Conservation (phyloP, 2,888 invertebrate species). For the Caenorhabditis sinica region DNA sequence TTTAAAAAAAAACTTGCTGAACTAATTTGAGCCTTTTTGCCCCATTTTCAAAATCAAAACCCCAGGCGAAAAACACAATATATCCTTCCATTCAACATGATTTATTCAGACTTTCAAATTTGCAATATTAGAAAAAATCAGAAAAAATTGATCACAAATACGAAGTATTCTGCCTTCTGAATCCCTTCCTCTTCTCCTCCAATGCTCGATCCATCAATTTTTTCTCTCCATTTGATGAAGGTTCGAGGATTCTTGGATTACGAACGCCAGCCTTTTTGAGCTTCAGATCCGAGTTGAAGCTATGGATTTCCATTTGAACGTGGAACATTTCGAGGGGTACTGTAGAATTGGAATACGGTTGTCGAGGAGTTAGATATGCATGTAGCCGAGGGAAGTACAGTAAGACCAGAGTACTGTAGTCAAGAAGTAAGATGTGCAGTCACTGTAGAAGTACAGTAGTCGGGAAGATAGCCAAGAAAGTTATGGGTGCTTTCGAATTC, state of each 20-base stretch:
- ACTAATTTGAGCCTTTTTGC: no score
- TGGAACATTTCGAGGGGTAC: conserved; percentile 26
- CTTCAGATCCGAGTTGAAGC: conserved; percentile 34
- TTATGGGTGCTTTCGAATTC: no score
- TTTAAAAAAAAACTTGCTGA: no score
- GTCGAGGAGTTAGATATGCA: not conserved
- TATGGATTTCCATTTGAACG: conserved; percentile 35
- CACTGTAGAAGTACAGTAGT: not conserved
- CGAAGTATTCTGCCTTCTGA: not conserved
- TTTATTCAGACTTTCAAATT: conserved; percentile 1
- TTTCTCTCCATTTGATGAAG: conserved; percentile 7
- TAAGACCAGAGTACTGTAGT: no score
- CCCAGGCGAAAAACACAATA: not conserved
- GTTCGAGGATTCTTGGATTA: not conserved
- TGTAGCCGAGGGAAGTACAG: no score
- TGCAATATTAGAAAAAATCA: not conserved
- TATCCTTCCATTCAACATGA: not conserved
- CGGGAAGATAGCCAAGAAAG: no score
- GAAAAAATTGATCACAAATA: conserved; percentile 14
- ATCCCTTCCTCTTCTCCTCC: conserved; percentile 26
- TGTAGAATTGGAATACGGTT: not conserved
- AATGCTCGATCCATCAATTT: conserved; percentile 22
- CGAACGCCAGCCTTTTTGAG: not conserved
- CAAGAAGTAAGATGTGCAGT: no score
- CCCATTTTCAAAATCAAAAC: no score